phyloP scores from a whole-genome alignment of 2,797 vertebrate genomes.

The Etheostoma nigrum region DNA sequence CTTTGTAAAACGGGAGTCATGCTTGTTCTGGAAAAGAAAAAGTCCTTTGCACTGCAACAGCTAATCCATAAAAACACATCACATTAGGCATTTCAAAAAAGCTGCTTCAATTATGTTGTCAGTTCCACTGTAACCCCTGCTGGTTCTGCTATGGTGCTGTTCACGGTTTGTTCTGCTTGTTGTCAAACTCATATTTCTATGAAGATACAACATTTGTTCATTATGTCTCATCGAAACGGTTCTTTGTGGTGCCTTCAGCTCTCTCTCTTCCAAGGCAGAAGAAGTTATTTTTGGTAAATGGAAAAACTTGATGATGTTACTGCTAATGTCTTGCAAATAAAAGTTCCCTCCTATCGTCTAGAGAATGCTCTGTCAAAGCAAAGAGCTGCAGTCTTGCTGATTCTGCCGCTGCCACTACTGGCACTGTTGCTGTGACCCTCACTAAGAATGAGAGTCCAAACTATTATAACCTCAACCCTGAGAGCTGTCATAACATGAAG shows the following conservation, averaged over 20 bases:
- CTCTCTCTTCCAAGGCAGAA: neutral
- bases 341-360: slow-evolving; percentile 5
- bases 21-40: neutral
- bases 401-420: slow-evolving; percentile 1
- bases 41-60: neutral
- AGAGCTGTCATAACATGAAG: slow-evolving; percentile 10
- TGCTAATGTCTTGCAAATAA: slow-evolving; percentile 16
- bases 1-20: neutral
- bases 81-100: slow-evolving; percentile 8
- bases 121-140: slow-evolving; percentile 1
- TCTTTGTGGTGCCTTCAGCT: slow-evolving; percentile 19
- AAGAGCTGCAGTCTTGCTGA: neutral
- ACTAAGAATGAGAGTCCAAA: slow-evolving; percentile 20
- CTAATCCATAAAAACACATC: slow-evolving; percentile 5
- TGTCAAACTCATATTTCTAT: slow-evolving; percentile 20
- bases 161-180: slow-evolving; percentile 16
- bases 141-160: slow-evolving; percentile 29
- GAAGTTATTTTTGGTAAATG: slow-evolving; percentile 48
- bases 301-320: slow-evolving; percentile 22
- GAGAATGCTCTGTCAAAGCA: slow-evolving; percentile 30
- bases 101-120: slow-evolving; percentile 4
- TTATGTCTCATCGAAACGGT: slow-evolving; percentile 19
- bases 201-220: slow-evolving; percentile 26
- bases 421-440: slow-evolving; percentile 3
- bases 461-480: slow-evolving; percentile 17